Conservation (phyloP, 2,888 invertebrate genomes). For the Cataglyphis altisquamis region DNA sequence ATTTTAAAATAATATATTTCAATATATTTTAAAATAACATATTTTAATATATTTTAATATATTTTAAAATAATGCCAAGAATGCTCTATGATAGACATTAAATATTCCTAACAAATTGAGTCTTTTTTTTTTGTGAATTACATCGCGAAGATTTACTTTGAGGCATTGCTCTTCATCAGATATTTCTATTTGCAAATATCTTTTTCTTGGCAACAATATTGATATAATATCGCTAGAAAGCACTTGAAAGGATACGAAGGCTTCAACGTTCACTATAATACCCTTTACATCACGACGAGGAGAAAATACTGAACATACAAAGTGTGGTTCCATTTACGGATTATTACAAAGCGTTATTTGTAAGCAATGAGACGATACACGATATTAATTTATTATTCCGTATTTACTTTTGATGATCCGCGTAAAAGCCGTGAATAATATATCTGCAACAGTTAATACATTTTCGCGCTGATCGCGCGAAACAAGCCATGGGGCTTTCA, state of each 20-base stretch:
- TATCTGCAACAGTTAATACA: conserved; percentile 25
- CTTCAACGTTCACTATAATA: conserved; percentile 24
- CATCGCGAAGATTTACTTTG: neutral
- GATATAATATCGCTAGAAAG: conserved; percentile 32
- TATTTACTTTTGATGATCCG: conserved; percentile 25
- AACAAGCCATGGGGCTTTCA: conserved; percentile 18
- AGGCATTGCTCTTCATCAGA: neutral
- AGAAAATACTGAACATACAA: neutral
- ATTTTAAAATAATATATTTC: too few relatives aligned
- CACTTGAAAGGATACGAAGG: conserved; percentile 24
- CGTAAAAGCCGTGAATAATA: conserved; percentile 31
- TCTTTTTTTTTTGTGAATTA: neutral
- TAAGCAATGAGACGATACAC: neutral
- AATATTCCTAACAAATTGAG: neutral
- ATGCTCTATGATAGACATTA: neutral
- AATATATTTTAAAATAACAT: too few relatives aligned
- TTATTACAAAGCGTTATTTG: conserved; percentile 29
- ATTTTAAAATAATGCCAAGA: neutral
- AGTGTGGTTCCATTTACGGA: conserved; percentile 8
- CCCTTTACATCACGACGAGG: neutral
- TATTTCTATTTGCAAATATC: conserved; percentile 17
- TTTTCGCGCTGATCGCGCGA: conserved; percentile 29
- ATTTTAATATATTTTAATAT: neutral
- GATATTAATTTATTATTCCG: conserved; percentile 38
- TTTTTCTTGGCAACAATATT: conserved; percentile 24